Conservation (phyloP, 92 coral and sea anemone genomes). For the Chrysogorgia sp. region DNA sequence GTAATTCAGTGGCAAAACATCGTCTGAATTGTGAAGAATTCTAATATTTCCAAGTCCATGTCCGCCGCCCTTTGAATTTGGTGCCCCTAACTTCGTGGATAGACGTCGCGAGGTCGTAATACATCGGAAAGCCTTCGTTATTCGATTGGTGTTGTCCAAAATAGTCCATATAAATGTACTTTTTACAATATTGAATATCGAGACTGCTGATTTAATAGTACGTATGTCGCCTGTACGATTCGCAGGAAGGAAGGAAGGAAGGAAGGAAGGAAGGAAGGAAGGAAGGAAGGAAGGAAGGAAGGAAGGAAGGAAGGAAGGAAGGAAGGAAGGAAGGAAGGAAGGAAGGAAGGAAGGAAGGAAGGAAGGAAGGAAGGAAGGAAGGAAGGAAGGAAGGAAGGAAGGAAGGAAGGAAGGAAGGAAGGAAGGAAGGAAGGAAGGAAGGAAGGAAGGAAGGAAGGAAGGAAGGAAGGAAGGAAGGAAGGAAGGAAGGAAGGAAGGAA, state of each 20-base stretch:
- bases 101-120: background rate
- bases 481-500: background rate
- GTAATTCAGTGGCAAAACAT: background rate
- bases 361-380: slow-evolving; percentile 3
- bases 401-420: background rate
- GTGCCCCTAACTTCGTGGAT: background rate
- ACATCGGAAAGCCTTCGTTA: background rate
- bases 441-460: slow-evolving; percentile 6
- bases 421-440: background rate
- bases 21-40: background rate
- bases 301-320: background rate
- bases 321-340: background rate
- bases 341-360: background rate
- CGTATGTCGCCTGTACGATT: too few relatives aligned
- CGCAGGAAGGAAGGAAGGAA: background rate
- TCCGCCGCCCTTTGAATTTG: background rate
- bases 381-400: background rate
- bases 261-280: slow-evolving; percentile 1
- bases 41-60: background rate
- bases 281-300: background rate
- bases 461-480: background rate
- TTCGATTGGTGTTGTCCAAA: too few relatives aligned
- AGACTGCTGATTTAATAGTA: too few relatives aligned
- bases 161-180: too few relatives aligned
- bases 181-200: too few relatives aligned